phyloP scores from a whole-genome alignment of 2,888 invertebrate species.

The Hyles lineata region DNA sequence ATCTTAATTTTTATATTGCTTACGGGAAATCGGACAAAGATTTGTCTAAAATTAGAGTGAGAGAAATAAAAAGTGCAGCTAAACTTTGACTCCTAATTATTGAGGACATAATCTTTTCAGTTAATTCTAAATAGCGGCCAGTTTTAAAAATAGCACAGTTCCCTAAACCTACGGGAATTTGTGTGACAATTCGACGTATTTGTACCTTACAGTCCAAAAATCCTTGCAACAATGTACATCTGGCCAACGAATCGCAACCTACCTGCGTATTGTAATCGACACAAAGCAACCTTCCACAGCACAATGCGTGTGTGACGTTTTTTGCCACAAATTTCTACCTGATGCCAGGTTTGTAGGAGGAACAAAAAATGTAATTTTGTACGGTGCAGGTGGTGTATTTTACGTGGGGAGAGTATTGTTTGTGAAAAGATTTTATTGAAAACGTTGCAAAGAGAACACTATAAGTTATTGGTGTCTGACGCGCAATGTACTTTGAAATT shows the following conservation, averaged over 20 bases:
- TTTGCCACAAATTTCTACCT: constrained; percentile 10
- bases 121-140: too few relatives aligned
- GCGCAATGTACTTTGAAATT: too few relatives aligned
- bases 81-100: too few relatives aligned
- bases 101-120: too few relatives aligned
- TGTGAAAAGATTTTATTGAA: not conserved
- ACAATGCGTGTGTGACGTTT: constrained; percentile 2
- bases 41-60: too few relatives aligned
- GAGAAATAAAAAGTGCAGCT: too few relatives aligned
- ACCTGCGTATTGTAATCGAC: constrained; percentile 15
- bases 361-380: constrained; percentile 6
- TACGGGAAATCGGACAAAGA: too few relatives aligned
- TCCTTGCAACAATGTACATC: constrained; percentile 1
- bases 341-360: not conserved
- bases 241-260: constrained; percentile 7
- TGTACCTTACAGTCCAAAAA: not conserved
- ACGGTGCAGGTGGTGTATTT: constrained; percentile 16
- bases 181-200: too few relatives aligned
- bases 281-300: constrained; percentile 1
- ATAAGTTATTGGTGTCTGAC: not conserved
- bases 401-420: constrained; percentile 3
- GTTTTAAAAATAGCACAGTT: too few relatives aligned
- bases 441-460: not conserved
- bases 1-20: too few relatives aligned
- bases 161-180: too few relatives aligned